Conservation (phyloP, 2,797 vertebrate species). For the Pteropus rufus region DNA sequence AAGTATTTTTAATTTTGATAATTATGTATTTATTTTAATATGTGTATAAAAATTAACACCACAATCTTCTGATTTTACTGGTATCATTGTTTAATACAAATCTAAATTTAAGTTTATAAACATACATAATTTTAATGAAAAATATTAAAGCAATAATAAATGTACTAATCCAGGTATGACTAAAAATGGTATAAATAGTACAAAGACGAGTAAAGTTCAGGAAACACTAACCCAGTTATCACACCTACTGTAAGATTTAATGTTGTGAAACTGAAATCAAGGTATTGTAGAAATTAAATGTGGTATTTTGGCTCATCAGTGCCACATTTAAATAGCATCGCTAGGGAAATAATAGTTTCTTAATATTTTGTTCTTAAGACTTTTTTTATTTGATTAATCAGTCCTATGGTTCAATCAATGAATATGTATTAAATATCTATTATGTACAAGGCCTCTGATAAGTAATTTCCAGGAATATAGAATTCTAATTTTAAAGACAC, state of each 20-base stretch:
- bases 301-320: neutral
- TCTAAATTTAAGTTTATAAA: neutral
- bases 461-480: neutral
- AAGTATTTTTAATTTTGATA: constrained; percentile 7
- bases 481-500: neutral
- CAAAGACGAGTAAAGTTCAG: neutral
- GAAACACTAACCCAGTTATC: neutral
- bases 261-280: neutral
- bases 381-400: neutral
- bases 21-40: neutral
- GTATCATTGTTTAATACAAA: neutral
- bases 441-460: neutral
- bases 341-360: neutral
- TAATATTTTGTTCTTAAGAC: neutral
- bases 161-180: neutral
- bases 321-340: neutral
- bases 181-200: neutral
- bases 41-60: neutral
- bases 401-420: neutral
- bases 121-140: neutral
- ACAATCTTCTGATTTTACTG: neutral
- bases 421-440: neutral
- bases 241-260: neutral
- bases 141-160: neutral
- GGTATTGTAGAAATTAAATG: neutral